phyloP scores from a whole-genome alignment of 2,797 vertebrate species.

The Phataginus tricuspis region DNA sequence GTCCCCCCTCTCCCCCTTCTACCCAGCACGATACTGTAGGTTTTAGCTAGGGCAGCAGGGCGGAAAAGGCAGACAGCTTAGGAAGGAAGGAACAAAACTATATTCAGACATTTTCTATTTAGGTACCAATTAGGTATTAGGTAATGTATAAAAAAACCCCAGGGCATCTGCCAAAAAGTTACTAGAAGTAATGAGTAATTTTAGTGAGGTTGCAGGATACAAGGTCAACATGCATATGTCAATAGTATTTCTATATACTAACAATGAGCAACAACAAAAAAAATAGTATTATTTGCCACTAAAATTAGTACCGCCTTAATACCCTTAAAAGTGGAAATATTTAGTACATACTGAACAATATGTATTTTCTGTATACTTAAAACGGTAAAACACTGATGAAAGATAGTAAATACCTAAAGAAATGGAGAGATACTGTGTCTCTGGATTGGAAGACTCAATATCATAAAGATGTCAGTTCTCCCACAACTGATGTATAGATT shows the following conservation, averaged over 20 bases:
- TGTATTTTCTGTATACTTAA: not conserved
- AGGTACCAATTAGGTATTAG: not conserved
- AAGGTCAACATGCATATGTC: not conserved
- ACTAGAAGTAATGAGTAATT: slow-evolving; percentile 40
- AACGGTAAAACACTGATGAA: not conserved
- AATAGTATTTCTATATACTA: not conserved
- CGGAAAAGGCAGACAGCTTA: not conserved
- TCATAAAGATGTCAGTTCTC: not conserved
- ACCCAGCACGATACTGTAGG: not conserved
- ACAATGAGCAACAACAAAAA: slow-evolving; percentile 14
- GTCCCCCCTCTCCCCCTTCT: not conserved
- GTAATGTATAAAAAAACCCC: not conserved
- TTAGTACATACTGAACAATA: not conserved
- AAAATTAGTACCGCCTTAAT: not conserved
- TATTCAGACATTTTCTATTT: not conserved
- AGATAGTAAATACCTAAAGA: not conserved
- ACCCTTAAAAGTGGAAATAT: not conserved
- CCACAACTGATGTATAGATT: not conserved
- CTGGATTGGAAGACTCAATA: too few relatives aligned
- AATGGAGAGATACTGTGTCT: not conserved
- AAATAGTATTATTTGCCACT: not conserved
- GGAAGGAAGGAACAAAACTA: slow-evolving; percentile 20
- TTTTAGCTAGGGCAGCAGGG: not conserved
- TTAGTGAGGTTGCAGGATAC: slow-evolving; percentile 13
- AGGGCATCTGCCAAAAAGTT: slow-evolving; percentile 30